These are phyloP conservation scores for Meiosimyza platycephala DNA, from an alignment of 2,888 invertebrate genomes.

Conservation along the genomic window DNA sequence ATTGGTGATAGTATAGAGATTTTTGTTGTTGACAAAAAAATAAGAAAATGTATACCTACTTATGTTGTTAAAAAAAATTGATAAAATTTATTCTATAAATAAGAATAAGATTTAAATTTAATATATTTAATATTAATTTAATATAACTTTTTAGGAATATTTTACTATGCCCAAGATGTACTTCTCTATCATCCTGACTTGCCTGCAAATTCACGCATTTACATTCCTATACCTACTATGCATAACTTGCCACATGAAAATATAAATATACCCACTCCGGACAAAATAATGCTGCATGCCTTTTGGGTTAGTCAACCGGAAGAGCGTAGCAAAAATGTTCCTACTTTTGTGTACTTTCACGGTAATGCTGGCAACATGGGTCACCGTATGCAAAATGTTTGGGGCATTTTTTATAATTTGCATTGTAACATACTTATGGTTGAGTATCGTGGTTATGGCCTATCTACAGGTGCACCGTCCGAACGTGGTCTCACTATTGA, in stretches of 20 bases:
- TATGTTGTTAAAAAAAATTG: no score
- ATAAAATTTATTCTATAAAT: no score
- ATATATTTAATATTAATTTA: no score
- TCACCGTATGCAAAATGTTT: slow-evolving; percentile 89
- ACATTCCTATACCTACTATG: slow-evolving; percentile 87
- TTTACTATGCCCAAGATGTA: slow-evolving; percentile 88
- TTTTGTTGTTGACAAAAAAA: no score
- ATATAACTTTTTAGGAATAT: neutral
- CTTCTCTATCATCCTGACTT: slow-evolving; percentile 90
- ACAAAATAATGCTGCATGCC: slow-evolving; percentile 83
- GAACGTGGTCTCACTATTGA: slow-evolving; percentile 90
- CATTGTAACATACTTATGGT: slow-evolving; percentile 89
- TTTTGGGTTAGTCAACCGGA: slow-evolving; percentile 83
- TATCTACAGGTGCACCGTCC: slow-evolving; percentile 88
- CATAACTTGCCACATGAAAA: slow-evolving; percentile 90
- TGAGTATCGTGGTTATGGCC: slow-evolving; percentile 96
- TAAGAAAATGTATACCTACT: no score
- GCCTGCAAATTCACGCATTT: slow-evolving; percentile 88
- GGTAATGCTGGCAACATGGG: slow-evolving; percentile 98
- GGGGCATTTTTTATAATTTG: slow-evolving; percentile 83
- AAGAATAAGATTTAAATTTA: no score
- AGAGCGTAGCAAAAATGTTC: slow-evolving; percentile 75
- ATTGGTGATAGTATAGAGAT: no score
- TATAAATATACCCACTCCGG: slow-evolving; percentile 78
- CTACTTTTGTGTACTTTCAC: slow-evolving; percentile 91